Percentiles rank a stretch among this genome's conserved stretches.
These are phyloP conservation scores for Babyrousa celebensis DNA, from an alignment of 2,797 vertebrate genomes.

Conservation along the genomic window DNA sequence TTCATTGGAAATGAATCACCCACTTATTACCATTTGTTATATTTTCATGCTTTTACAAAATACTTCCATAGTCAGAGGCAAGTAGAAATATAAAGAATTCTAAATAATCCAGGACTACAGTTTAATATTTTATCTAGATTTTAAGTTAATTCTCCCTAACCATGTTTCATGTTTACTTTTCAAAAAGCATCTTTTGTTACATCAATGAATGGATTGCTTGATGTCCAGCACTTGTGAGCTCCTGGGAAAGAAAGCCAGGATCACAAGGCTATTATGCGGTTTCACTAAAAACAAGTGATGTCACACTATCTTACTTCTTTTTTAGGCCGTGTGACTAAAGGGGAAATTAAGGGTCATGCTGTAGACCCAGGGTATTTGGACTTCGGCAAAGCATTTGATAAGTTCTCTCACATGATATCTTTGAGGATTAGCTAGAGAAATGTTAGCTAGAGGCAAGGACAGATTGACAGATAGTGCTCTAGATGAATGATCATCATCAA, in stretches of 20 bases:
- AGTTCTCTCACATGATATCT: neutral
- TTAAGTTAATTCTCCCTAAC: slow-evolving; percentile 6
- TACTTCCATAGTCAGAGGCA: neutral
- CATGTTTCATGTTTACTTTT: neutral
- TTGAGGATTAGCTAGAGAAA: slow-evolving; percentile 44
- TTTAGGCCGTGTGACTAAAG: slow-evolving; percentile 54
- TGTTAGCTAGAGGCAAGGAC: slow-evolving; percentile 43
- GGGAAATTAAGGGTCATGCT: neutral
- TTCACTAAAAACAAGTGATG: slow-evolving; percentile 51
- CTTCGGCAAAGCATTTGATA: slow-evolving; percentile 7
- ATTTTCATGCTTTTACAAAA: neutral
- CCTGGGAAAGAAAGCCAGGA: neutral
- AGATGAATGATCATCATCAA: neutral
- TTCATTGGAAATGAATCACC: slow-evolving; percentile 12
- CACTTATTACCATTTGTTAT: neutral
- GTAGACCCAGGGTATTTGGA: neutral
- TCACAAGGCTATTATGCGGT: neutral
- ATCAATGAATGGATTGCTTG: slow-evolving; percentile 42
- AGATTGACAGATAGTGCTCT: neutral
- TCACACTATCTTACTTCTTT: neutral
- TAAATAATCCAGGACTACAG: neutral
- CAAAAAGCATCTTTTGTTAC: slow-evolving; percentile 32
- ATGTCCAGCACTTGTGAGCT: neutral
- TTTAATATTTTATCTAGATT: neutral
- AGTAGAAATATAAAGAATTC: neutral